A percentile compares a stretch with the other conserved stretches of the same genome.
Conservation (phyloP, 2,113 vertebrate genomes). For the Cariama cristata region DNA sequence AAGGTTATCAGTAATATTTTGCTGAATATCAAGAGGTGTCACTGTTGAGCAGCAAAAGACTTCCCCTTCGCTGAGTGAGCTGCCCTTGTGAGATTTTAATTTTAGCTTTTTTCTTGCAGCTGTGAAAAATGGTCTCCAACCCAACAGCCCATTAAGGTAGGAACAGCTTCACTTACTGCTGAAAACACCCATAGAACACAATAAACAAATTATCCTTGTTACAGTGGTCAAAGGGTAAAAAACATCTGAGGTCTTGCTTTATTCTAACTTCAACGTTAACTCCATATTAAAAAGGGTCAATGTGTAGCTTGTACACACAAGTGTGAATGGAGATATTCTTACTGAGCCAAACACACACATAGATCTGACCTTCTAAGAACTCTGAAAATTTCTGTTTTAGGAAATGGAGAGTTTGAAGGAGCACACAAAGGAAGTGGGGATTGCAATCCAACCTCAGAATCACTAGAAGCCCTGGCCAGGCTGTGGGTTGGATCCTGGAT, state of each 20-base stretch:
- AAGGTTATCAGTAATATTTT: constrained; percentile 54
- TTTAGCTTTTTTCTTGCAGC: background rate
- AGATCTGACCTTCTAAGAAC: background rate
- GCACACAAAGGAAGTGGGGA: background rate
- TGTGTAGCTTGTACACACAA: background rate
- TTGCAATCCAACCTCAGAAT: background rate
- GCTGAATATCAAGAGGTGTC: constrained; percentile 64
- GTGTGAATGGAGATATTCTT: background rate
- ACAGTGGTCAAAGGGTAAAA: background rate
- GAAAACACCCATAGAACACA: background rate
- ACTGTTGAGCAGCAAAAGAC: constrained; percentile 54
- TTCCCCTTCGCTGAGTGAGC: background rate
- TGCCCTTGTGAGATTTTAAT: constrained; percentile 22
- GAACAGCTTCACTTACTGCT: background rate
- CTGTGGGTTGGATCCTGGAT: background rate
- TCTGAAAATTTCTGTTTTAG: background rate
- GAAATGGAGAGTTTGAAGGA: background rate
- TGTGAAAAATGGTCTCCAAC: background rate
- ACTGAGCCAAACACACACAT: background rate
- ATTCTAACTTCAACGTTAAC: background rate
- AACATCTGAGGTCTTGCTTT: background rate
- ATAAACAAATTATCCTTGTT: background rate
- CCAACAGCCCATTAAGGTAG: background rate
- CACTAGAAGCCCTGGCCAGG: background rate
- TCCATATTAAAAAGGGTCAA: background rate